A percentile compares a stretch with the other conserved stretches of the same genome.
These are phyloP conservation scores for Lithobates pipiens DNA, from an alignment of 2,797 vertebrate genomes.

Conservation along the genomic window DNA sequence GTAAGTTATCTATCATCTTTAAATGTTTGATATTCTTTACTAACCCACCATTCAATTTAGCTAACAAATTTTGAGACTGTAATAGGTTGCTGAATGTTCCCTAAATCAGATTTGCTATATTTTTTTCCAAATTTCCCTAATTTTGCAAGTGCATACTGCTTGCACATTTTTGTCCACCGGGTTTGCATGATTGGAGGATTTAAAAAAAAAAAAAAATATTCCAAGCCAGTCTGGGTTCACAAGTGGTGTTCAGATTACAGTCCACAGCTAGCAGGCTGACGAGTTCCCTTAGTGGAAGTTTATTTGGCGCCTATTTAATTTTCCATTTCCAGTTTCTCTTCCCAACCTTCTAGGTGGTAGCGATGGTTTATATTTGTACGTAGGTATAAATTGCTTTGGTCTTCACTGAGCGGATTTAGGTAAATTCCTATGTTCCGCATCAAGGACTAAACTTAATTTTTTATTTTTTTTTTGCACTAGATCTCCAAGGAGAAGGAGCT, in stretches of 20 bases:
- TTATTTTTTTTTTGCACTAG: slow-evolving; percentile 82
- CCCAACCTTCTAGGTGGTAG: slow-evolving; percentile 72
- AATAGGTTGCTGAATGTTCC: slow-evolving; percentile 9
- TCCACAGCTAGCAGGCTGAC: slow-evolving; percentile 80
- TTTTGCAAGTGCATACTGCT: background rate
- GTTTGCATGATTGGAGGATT: slow-evolving; percentile 82
- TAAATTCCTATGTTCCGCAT: slow-evolving; percentile 74
- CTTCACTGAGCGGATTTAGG: slow-evolving; percentile 82
- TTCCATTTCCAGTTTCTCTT: slow-evolving; percentile 75
- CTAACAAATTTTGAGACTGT: slow-evolving; percentile 27
- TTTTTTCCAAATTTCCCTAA: background rate
- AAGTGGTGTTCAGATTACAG: slow-evolving; percentile 79
- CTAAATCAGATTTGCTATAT: background rate
- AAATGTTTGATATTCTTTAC: slow-evolving; percentile 70
- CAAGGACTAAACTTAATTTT: slow-evolving; percentile 64
- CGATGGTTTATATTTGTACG: slow-evolving; percentile 74
- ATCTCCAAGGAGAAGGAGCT: slow-evolving; percentile 92
- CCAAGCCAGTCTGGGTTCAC: slow-evolving; percentile 79
- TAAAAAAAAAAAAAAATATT: too few species aligned
- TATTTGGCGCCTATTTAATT: background rate
- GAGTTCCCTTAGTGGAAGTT: slow-evolving; percentile 77
- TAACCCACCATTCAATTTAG: slow-evolving; percentile 47
- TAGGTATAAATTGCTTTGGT: slow-evolving; percentile 80
- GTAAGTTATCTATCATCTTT: slow-evolving; percentile 77
- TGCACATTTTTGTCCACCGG: slow-evolving; percentile 66